Evolutionary conservation across 2,797 vertebrate genomes (phyloP).

Genomic region (Sebastiscus albofasciatus): DNA sequence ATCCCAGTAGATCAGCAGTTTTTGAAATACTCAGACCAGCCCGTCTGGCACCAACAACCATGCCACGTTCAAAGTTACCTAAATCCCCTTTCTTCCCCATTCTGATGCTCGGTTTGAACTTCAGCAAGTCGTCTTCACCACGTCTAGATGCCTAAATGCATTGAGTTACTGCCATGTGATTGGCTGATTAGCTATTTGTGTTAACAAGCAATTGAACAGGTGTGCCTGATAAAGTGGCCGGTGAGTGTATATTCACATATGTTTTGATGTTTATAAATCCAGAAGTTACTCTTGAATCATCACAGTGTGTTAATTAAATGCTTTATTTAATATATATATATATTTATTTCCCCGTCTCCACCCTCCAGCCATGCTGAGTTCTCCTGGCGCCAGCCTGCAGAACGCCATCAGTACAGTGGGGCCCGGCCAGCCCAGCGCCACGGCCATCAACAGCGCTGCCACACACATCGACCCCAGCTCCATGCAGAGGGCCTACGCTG

Average conservation of each 20-base stretch:
- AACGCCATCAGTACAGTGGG: slow-evolving; percentile 89
- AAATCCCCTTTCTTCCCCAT: too few species aligned
- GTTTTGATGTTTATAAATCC: background rate
- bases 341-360: background rate
- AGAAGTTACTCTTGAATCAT: background rate
- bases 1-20: too few species aligned
- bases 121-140: too few species aligned
- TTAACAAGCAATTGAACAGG: too few species aligned
- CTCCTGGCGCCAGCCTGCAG: slow-evolving; percentile 89
- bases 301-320: background rate
- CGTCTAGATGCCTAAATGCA: too few species aligned
- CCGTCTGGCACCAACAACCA: too few species aligned
- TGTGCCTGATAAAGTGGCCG: too few species aligned
- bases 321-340: background rate
- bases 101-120: too few species aligned
- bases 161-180: too few species aligned
- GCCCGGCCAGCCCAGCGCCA: slow-evolving; percentile 87
- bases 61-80: too few species aligned
- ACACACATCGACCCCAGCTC: slow-evolving; percentile 98
- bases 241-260: background rate
- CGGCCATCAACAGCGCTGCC: slow-evolving; percentile 87
- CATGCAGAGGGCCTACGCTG: slow-evolving; percentile 98
- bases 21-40: too few species aligned
- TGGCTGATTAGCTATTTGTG: too few species aligned
- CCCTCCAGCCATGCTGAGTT: slow-evolving; percentile 87